phyloP scores from a whole-genome alignment of 2,797 vertebrate genomes.

The Bryconaethiops microstoma region DNA sequence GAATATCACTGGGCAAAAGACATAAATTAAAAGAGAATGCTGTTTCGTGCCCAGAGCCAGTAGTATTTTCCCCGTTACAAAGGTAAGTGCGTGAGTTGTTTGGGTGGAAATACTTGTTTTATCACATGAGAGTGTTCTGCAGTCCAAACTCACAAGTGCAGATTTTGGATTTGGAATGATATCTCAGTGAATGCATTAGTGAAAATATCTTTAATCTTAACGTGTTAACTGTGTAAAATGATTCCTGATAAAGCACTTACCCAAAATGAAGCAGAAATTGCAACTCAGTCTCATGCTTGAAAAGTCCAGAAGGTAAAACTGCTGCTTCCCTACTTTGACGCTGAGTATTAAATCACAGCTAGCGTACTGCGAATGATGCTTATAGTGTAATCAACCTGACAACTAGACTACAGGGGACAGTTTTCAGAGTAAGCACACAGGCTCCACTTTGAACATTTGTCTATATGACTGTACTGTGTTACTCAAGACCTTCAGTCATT shows the following conservation, averaged over 20 bases:
- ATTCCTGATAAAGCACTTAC: slow-evolving; percentile 28
- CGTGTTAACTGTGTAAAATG: neutral
- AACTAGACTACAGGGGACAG: neutral
- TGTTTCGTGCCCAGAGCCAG: slow-evolving; percentile 62
- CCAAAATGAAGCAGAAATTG: slow-evolving; percentile 35
- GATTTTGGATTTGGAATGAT: slow-evolving; percentile 31
- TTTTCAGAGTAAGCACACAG: neutral
- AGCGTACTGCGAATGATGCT: neutral
- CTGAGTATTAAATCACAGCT: neutral
- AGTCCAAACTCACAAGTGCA: slow-evolving; percentile 70
- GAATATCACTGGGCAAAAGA: slow-evolving; percentile 71
- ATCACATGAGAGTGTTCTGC: slow-evolving; percentile 72
- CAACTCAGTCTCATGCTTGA: slow-evolving; percentile 46
- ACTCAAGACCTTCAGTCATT: neutral
- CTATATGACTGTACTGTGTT: neutral
- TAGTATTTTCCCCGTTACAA: slow-evolving; percentile 69
- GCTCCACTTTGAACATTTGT: neutral
- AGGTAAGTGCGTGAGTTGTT: slow-evolving; percentile 64
- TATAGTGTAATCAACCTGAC: slow-evolving; percentile 15
- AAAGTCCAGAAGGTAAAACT: slow-evolving; percentile 15
- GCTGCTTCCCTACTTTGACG: slow-evolving; percentile 9
- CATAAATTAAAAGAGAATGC: slow-evolving; percentile 55
- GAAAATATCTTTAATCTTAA: neutral
- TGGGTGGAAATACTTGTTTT: slow-evolving; percentile 66
- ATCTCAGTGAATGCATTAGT: neutral